Conservation (phyloP, 2,113 vertebrate genomes). For the Hydrolagus affinis region DNA sequence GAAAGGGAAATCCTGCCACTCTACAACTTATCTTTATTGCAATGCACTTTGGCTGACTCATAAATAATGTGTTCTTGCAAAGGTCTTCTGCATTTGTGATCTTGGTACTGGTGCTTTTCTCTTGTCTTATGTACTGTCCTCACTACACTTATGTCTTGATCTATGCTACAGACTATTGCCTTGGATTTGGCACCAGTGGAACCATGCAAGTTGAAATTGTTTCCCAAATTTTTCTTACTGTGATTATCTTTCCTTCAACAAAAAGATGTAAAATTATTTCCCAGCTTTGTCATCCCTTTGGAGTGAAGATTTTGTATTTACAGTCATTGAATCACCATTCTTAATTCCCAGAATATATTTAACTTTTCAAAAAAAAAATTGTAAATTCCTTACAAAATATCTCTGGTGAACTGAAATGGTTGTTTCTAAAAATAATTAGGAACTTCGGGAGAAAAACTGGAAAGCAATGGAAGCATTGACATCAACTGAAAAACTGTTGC, state of each 20-base stretch:
- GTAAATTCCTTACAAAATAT: slow-evolving; percentile 21
- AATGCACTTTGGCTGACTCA: neutral
- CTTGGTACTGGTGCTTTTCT: neutral
- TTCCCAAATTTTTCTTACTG: neutral
- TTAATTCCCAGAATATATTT: neutral
- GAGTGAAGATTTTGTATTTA: neutral
- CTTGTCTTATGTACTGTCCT: neutral
- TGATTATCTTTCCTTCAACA: neutral
- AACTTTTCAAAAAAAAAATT: neutral
- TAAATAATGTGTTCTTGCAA: neutral
- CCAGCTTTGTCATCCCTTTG: neutral
- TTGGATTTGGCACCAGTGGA: neutral
- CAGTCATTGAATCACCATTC: neutral
- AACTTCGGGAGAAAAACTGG: slow-evolving; percentile 99
- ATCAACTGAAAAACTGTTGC: slow-evolving; percentile 98
- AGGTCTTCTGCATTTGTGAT: neutral
- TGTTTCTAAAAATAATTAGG: slow-evolving; percentile 99
- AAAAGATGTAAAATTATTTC: neutral
- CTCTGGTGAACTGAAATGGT: slow-evolving; percentile 87
- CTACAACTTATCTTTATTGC: neutral
- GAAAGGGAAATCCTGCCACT: too few relatives aligned
- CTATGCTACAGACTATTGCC: slow-evolving; percentile 7
- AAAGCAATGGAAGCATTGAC: slow-evolving; percentile 98
- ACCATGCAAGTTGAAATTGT: neutral
- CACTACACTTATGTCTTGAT: neutral